These are phyloP conservation scores for Typhlomys cinereus DNA, from an alignment of 2,113 vertebrate genomes.

Conservation along the genomic window DNA sequence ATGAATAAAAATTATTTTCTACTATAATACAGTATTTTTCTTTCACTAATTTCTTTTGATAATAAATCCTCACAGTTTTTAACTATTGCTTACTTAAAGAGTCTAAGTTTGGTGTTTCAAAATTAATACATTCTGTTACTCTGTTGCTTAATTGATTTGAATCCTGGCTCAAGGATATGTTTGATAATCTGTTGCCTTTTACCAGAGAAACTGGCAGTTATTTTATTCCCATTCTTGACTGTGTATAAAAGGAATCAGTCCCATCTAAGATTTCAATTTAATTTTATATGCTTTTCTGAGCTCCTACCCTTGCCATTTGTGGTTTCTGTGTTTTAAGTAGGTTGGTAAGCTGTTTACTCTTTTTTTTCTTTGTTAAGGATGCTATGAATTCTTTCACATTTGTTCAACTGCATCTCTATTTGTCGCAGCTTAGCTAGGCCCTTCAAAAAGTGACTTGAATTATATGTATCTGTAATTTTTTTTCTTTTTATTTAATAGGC, in stretches of 20 bases:
- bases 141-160: neutral
- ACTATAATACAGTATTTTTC: constrained; percentile 6
- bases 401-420: constrained; percentile 13
- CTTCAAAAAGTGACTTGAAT: constrained; percentile 31
- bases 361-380: neutral
- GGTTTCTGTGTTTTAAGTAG: constrained; percentile 47
- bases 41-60: constrained; percentile 21
- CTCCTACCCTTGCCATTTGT: neutral
- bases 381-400: constrained; percentile 26
- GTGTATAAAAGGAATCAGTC: neutral
- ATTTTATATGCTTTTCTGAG: constrained; percentile 35
- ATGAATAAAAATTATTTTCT: constrained; percentile 29
- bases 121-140: constrained; percentile 41
- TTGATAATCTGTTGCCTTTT: neutral
- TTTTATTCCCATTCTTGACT: neutral
- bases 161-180: constrained; percentile 33
- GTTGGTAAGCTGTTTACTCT: neutral
- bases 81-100: constrained; percentile 34
- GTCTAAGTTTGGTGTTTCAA: neutral
- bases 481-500: constrained; percentile 6
- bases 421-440: neutral
- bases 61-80: constrained; percentile 6
- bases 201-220: constrained; percentile 29
- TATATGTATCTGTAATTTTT: neutral
- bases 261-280: constrained; percentile 29